Evolutionary conservation across 53 echinoderm and acorn worm genomes (phyloP).

Genomic region (Hippasteria phrygiana): DNA sequence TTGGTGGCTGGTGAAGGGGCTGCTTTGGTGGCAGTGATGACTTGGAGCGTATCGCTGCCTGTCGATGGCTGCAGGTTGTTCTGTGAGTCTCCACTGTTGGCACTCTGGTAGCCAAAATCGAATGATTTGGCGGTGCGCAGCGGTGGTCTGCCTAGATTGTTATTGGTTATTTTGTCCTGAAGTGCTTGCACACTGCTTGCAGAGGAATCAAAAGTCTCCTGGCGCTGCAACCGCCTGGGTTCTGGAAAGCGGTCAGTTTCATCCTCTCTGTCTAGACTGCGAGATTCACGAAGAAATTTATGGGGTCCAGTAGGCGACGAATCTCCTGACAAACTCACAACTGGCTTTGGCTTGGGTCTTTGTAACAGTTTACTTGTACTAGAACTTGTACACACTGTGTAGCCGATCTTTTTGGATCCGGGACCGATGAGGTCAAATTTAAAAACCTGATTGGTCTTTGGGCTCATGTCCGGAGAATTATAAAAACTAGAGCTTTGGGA

Average conservation of each 20-base stretch:
- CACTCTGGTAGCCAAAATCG: conserved; percentile 42
- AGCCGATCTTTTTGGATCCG: conserved; percentile 28
- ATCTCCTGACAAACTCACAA: conserved; percentile 37
- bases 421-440: conserved; percentile 57
- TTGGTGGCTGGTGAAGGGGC: conserved; percentile 65
- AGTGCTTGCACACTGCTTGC: conserved; percentile 58
- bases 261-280: conserved; percentile 51
- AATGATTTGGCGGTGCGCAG: conserved; percentile 55
- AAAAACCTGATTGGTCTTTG: conserved; percentile 34
- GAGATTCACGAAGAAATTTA: conserved; percentile 55
- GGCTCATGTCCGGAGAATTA: conserved; percentile 44
- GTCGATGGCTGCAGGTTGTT: conserved; percentile 32
- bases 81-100: conserved; percentile 15
- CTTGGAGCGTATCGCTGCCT: conserved; percentile 36
- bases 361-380: conserved; percentile 48
- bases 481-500: conserved; percentile 53
- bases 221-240: conserved; percentile 33
- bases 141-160: conserved; percentile 28
- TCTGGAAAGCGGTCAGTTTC: conserved; percentile 54
- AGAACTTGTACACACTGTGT: conserved; percentile 43
- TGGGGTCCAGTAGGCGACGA: conserved; percentile 26
- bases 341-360: conserved; percentile 42
- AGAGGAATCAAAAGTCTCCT: conserved; percentile 54
- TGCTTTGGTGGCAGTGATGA: background rate
- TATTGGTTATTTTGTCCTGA: conserved; percentile 48